Evolutionary conservation across 2,797 vertebrate genomes (phyloP).

Genomic region (Chromobotia macracanthus): DNA sequence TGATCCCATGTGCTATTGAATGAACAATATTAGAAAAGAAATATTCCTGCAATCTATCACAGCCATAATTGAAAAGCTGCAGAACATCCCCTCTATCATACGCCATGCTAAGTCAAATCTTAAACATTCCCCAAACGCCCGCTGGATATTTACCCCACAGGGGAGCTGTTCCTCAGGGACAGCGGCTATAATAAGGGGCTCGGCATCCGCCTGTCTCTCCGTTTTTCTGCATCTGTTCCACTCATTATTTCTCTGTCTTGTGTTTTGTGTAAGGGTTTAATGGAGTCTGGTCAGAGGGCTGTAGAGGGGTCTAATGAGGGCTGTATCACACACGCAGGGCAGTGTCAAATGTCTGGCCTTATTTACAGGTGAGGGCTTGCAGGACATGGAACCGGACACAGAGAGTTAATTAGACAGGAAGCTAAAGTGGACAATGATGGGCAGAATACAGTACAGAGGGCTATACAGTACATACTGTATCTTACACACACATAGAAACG

Average conservation of each 20-base stretch:
- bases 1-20: slow-evolving; percentile 49
- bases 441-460: too few species aligned
- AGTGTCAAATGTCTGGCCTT: slow-evolving; percentile 72
- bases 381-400: slow-evolving; percentile 67
- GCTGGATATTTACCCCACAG: slow-evolving; percentile 34
- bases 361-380: slow-evolving; percentile 74
- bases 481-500: too few species aligned
- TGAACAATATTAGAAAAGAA: slow-evolving; percentile 46
- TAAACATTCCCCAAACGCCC: slow-evolving; percentile 41
- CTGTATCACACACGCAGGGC: slow-evolving; percentile 48
- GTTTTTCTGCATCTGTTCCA: slow-evolving; percentile 51
- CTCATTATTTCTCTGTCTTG: slow-evolving; percentile 60
- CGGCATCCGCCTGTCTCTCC: slow-evolving; percentile 43
- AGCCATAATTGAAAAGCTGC: slow-evolving; percentile 8
- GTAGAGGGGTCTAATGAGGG: slow-evolving; percentile 75
- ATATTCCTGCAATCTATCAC: slow-evolving; percentile 8
- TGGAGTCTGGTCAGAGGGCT: slow-evolving; percentile 70
- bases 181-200: slow-evolving; percentile 45
- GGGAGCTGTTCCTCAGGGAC: slow-evolving; percentile 39
- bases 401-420: slow-evolving; percentile 77
- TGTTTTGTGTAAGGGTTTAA: slow-evolving; percentile 61
- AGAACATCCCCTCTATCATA: slow-evolving; percentile 26
- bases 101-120: neutral
- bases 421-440: slow-evolving; percentile 74
- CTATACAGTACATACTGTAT: slow-evolving; percentile 45